Percentiles rank a stretch among this genome's conserved stretches.
These are phyloP conservation scores for Paramuricea clavata DNA, from an alignment of 92 coral and sea anemone species.

Conservation along the genomic window DNA sequence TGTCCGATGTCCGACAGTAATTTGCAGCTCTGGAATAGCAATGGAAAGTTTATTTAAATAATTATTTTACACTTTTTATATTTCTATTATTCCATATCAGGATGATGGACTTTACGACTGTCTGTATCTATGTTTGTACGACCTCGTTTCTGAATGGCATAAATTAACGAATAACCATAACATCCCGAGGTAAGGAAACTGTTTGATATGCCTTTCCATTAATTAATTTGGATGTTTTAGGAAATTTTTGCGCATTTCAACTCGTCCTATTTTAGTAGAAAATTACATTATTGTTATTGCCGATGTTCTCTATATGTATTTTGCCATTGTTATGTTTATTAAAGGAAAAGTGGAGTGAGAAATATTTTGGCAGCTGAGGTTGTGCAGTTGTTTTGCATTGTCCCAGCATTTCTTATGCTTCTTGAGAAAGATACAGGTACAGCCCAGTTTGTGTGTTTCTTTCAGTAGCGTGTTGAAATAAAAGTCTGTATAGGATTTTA, in stretches of 20 bases:
- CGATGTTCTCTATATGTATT: neutral
- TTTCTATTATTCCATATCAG: slow-evolving; percentile 47
- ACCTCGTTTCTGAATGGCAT: slow-evolving; percentile 84
- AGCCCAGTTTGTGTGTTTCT: neutral
- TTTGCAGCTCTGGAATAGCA: too few species aligned
- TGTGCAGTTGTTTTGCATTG: slow-evolving; percentile 90
- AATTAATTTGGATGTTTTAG: neutral
- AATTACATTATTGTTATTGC: too few species aligned
- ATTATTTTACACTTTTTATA: neutral
- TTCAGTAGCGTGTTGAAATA: neutral
- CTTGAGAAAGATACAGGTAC: slow-evolving; percentile 89
- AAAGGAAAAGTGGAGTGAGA: slow-evolving; percentile 80
- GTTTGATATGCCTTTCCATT: neutral
- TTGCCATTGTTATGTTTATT: neutral
- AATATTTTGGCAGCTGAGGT: slow-evolving; percentile 92
- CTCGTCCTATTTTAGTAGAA: too few species aligned
- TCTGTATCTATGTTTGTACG: slow-evolving; percentile 84
- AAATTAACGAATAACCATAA: slow-evolving; percentile 89
- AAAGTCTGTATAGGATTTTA: too few species aligned
- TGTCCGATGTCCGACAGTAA: too few species aligned
- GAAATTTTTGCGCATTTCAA: too few species aligned
- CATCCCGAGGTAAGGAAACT: slow-evolving; percentile 63
- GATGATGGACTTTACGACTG: slow-evolving; percentile 94
- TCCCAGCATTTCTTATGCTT: slow-evolving; percentile 84
- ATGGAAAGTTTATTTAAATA: too few species aligned